phyloP scores from a whole-genome alignment of 2,888 invertebrate genomes.

The Cremastinae sp. region DNA sequence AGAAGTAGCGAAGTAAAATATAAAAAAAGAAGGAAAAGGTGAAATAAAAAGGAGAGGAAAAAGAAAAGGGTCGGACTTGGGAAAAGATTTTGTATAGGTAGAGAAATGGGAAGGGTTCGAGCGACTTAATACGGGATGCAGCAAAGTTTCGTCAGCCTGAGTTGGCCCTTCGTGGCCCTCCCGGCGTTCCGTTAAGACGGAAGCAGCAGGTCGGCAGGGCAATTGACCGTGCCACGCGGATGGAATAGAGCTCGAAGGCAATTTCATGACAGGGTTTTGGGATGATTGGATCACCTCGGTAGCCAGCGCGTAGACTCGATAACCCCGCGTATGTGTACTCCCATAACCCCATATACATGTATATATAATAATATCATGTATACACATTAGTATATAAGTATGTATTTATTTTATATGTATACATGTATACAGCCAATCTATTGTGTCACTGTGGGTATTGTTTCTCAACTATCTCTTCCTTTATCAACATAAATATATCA shows the following conservation, averaged over 20 bases:
- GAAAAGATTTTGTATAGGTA: conserved; percentile 30
- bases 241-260: conserved; percentile 75
- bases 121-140: conserved; percentile 74
- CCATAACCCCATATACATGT: neutral
- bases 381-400: conserved; percentile 23
- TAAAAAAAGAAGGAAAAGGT: neutral
- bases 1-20: conserved; percentile 24
- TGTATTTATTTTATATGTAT: neutral
- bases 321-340: conserved; percentile 61
- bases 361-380: conserved; percentile 19
- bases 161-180: conserved; percentile 1
- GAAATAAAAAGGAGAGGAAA: conserved; percentile 6
- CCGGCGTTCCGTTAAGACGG: conserved; percentile 28
- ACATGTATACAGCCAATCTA: too few species aligned
- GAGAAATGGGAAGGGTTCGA: conserved; percentile 52
- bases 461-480: conserved; percentile 16
- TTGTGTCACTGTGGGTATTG: conserved; percentile 20
- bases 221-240: conserved; percentile 76
- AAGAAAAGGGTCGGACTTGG: neutral
- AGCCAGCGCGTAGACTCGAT: conserved; percentile 69
- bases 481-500: neutral
- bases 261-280: conserved; percentile 77
- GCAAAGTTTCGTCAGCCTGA: conserved; percentile 70
- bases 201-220: conserved; percentile 67
- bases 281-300: conserved; percentile 77